Conservation (phyloP, 2,888 invertebrate species). For the Habroteleia sp. region DNA sequence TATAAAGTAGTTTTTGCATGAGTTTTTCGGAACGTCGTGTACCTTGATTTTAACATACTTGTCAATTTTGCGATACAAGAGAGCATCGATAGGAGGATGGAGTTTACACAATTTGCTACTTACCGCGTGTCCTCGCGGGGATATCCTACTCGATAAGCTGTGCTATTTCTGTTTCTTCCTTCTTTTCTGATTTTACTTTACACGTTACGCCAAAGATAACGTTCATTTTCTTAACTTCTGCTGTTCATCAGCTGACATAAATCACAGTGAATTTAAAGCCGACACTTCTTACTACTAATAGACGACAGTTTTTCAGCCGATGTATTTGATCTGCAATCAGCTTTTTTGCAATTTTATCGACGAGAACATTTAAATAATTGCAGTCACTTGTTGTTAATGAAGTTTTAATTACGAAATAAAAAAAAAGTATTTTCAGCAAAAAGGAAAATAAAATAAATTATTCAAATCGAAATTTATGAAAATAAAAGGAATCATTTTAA, state of each 20-base stretch:
- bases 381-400: too few species aligned
- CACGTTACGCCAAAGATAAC: slow-evolving; percentile 65
- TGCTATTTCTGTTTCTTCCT: slow-evolving; percentile 44
- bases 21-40: slow-evolving; percentile 15
- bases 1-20: slow-evolving; percentile 5
- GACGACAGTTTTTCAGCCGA: too few species aligned
- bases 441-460: too few species aligned
- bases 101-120: slow-evolving; percentile 74
- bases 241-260: slow-evolving; percentile 26
- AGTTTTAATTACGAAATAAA: too few species aligned
- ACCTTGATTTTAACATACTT: slow-evolving; percentile 36
- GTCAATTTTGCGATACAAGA: slow-evolving; percentile 66
- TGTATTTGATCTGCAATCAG: too few species aligned
- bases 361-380: too few species aligned
- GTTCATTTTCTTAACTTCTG: slow-evolving; percentile 66
- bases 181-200: slow-evolving; percentile 55
- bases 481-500: too few species aligned
- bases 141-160: slow-evolving; percentile 71
- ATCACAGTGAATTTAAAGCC: slow-evolving; percentile 22
- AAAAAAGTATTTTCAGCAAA: too few species aligned
- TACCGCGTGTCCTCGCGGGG: slow-evolving; percentile 68
- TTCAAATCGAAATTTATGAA: too few species aligned
- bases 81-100: slow-evolving; percentile 69
- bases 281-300: slow-evolving; percentile 3
- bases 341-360: too few species aligned